Base-by-base conservation (phyloP, 2,888 invertebrate genomes). In the Hypercompe scribonia region DNA sequence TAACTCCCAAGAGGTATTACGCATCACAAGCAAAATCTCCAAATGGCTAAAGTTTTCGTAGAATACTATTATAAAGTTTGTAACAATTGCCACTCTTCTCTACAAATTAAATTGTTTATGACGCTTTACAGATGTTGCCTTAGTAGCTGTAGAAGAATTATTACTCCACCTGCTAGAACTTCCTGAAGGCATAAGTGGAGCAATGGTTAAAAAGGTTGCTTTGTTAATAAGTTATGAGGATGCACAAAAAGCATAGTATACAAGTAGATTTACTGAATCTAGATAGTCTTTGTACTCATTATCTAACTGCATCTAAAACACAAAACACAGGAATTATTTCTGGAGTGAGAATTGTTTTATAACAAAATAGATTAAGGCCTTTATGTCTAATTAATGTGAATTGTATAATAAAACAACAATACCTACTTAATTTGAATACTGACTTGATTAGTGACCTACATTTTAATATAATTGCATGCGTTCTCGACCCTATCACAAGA, bases 21-120 rank as follows among this genome's bases (percentile, higher is more conserved):
- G 58, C 72, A 28, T 63, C 54, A 50, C 70, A 72, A 72, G 36
- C 36, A 13, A 67, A 33, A 67, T 50, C 58, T 46, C 65, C 65
- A 46, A 54, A 46, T 36, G 33, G 33, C 39, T 33, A n/a, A 69
- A 64, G 63, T 64, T 46, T 76, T 65, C 28, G 50, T 36, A 36
- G 31, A 76, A 70, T 74, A 71, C 65, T 69, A 50, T 67, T 39
- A 78, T 73, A 65, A 72, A 63, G 50, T 50, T 81, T 64, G 3
- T 15, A 21, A 28, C 68, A 63, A 36, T 63, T 24, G 46, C 21
- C 42, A 68, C 28, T 70, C 68, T 73, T 65, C 54, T 63, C 31
- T 15, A 28, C 24, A 36, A 34, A 63, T 36, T 50, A 65, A 46
- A 34, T 34, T 66, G 24, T 71, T 64, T 65, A 54, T 58, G 31